phyloP scores from a whole-genome alignment of 2,797 vertebrate genomes.

The Petrocephalus sullivani region DNA sequence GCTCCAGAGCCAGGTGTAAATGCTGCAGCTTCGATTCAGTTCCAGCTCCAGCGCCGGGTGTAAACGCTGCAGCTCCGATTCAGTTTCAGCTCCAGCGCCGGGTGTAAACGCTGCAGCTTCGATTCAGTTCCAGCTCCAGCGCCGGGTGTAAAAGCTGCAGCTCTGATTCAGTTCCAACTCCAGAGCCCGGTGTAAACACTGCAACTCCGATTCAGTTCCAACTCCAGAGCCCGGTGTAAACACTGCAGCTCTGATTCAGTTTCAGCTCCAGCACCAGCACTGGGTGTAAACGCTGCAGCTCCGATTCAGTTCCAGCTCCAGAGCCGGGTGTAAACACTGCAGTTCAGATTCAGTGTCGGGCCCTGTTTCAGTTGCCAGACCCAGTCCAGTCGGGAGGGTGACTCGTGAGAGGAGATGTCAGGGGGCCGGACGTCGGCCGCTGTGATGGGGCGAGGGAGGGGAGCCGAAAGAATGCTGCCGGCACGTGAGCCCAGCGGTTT shows the following conservation, averaged over 20 bases:
- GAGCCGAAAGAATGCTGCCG: slow-evolving; percentile 47
- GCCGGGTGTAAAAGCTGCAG: too few relatives aligned
- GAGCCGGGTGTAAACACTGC: neutral
- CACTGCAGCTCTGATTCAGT: neutral
- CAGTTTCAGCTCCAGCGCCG: neutral
- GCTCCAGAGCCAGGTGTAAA: neutral
- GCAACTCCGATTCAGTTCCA: neutral
- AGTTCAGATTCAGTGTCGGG: neutral
- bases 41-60: neutral
- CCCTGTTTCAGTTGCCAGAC: neutral
- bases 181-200: too few relatives aligned
- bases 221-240: neutral
- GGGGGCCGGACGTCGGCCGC: slow-evolving; percentile 29
- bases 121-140: neutral
- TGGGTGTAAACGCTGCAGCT: too few relatives aligned
- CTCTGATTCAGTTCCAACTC: too few relatives aligned
- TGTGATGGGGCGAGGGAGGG: slow-evolving; percentile 13
- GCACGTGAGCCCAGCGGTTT: slow-evolving; percentile 43
- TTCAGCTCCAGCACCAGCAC: neutral
- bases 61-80: neutral
- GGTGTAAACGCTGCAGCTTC: neutral
- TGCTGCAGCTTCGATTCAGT: neutral
- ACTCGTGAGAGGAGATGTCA: slow-evolving; percentile 1
- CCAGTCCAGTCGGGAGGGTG: neutral
- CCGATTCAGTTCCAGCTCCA: neutral